Evolutionary conservation across 2,888 invertebrate species (phyloP).

Genomic region (Punctoribates punctum): DNA sequence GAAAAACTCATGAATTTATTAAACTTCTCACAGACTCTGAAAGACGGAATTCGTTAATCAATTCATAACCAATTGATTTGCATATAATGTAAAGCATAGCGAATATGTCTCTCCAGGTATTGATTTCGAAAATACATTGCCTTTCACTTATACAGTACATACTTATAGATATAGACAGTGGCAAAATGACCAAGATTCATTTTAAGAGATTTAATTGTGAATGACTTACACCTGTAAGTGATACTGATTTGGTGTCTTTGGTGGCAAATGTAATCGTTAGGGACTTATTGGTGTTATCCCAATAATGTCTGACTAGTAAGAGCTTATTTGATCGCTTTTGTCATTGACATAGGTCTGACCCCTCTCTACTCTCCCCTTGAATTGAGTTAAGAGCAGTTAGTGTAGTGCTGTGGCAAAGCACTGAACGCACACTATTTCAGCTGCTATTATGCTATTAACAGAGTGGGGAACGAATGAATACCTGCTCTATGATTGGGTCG

Average conservation of each 20-base stretch:
- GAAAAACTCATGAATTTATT: constrained; percentile 25
- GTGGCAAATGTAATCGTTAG: constrained; percentile 12
- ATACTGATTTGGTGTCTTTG: not conserved
- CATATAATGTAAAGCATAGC: not conserved
- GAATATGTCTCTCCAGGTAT: not conserved
- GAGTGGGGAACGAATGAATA: constrained; percentile 30
- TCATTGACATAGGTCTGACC: not conserved
- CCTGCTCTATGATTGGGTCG: constrained; percentile 19
- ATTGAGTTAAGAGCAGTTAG: constrained; percentile 23
- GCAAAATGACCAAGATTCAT: no score
- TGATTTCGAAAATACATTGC: not conserved
- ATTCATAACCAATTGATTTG: no score
- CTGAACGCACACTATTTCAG: not conserved
- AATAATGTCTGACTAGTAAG: constrained; percentile 9
- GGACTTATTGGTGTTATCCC: constrained; percentile 31
- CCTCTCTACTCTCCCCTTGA: not conserved
- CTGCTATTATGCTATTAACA: not conserved
- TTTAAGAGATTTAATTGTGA: not conserved
- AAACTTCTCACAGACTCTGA: constrained; percentile 17
- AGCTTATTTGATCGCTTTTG: constrained; percentile 20
- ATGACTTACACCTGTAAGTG: constrained; percentile 17
- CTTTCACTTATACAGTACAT: no score
- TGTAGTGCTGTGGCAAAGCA: not conserved
- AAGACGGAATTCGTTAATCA: not conserved
- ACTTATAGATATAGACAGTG: no score